Evolutionary conservation across 2,797 vertebrate genomes (phyloP).

Genomic region (Notamacropus eugenii): DNA sequence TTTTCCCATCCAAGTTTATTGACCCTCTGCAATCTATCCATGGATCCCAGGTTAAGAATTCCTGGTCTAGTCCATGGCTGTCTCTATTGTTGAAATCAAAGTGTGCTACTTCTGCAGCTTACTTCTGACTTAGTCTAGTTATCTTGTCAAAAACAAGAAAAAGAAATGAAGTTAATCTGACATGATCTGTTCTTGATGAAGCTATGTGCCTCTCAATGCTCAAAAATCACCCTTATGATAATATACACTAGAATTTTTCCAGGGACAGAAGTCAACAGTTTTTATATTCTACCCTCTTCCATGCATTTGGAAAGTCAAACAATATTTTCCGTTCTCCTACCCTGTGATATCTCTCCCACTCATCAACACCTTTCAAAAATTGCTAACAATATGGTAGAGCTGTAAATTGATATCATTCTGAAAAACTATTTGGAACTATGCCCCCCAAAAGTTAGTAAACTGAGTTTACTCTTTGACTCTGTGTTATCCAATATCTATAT

Average conservation of each 20-base stretch:
- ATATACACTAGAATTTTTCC: neutral
- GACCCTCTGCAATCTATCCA: too few relatives aligned
- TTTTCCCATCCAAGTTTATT: neutral
- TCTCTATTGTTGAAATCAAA: neutral
- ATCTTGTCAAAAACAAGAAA: neutral
- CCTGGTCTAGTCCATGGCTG: neutral
- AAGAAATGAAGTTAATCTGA: neutral
- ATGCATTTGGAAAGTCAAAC: neutral
- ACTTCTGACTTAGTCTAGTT: neutral
- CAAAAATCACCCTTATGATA: neutral
- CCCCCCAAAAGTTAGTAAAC: neutral
- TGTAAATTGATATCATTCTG: neutral
- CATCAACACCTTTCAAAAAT: neutral
- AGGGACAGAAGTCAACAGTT: neutral
- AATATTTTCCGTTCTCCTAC: neutral
- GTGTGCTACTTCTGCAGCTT: neutral
- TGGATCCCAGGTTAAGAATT: too few relatives aligned
- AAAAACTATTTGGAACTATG: neutral
- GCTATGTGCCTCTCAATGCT: neutral
- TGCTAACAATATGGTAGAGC: neutral
- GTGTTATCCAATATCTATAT: neutral
- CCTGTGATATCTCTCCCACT: neutral
- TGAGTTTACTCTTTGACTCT: neutral
- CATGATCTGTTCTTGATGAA: neutral
- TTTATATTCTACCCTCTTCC: neutral